Base-by-base conservation (phyloP, 2,888 invertebrate genomes). In the Cremastinae sp. region DNA sequence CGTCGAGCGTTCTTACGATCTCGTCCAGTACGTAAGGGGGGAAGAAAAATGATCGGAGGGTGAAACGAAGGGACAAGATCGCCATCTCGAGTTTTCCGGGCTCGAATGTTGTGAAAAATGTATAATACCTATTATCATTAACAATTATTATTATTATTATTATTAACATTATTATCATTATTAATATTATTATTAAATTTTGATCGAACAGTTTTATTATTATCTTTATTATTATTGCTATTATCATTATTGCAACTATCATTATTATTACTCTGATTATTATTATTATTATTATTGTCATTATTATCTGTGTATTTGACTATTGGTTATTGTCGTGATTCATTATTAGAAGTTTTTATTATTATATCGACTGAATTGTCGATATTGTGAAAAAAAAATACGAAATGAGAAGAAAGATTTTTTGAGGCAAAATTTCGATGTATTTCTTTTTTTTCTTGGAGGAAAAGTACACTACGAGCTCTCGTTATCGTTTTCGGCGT, bases 31-130 rank as follows among this genome's bases (percentile, higher is more conserved):
- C 51, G 45, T 62, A 71, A 16, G 56, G 54, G 34, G 43, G 43
- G 51, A 51, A 56, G 45, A 22, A 41, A 45, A 49, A 43, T 10
- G 53, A 58, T 22, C 47, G 41, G 51, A 64, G 16, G n/a, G 22
- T 0, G 20, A 20, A 45, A 45, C 7, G 0, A 45, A 8, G 14
- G 38, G 18, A 56, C 59, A 73, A 78, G 80, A 75, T 78, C 76
- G 82, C 78, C 10, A 41, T 73, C 76, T 79, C 76, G 71, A 84
- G 81, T 80, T 79, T 81, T 78, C 54, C 84, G 84, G 85, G 81
- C 69, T 82, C 84, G 82, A 68, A 84, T 82, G 83, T 83, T 85
- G 80, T 86, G 85, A 87, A 87, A 86, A 87, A 85, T 89, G 86
- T 88, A 88, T 82, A 75, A 88, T 87, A 85, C 80, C 82, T 84